Conservation (phyloP, 2,113 vertebrate genomes). For the Ammodytes dubius region DNA sequence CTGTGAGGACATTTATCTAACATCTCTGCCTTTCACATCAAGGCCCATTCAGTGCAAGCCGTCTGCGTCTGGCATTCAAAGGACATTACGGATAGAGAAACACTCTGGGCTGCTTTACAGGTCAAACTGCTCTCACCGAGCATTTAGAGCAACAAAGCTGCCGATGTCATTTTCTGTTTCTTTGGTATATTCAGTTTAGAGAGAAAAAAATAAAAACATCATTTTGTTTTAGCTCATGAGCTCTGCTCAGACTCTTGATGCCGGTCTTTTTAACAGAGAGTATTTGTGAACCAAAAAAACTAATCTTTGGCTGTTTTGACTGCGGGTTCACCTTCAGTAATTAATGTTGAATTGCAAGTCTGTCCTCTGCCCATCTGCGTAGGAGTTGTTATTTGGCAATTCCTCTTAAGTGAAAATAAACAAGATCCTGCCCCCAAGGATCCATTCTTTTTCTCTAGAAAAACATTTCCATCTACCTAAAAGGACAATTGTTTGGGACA, state of each 20-base stretch:
- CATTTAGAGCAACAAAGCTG: slow-evolving; percentile 67
- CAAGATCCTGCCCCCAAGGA: slow-evolving; percentile 31
- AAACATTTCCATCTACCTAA: slow-evolving; percentile 27
- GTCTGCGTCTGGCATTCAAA: slow-evolving; percentile 77
- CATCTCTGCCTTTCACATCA: slow-evolving; percentile 83
- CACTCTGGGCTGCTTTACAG: slow-evolving; percentile 60
- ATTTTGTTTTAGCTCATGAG: slow-evolving; percentile 33
- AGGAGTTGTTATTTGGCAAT: slow-evolving; percentile 62
- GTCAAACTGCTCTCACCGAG: slow-evolving; percentile 68
- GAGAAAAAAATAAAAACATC: slow-evolving; percentile 29
- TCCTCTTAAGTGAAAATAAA: slow-evolving; percentile 46
- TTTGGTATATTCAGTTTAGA: slow-evolving; percentile 28
- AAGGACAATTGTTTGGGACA: slow-evolving; percentile 15
- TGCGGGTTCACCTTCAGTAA: slow-evolving; percentile 73
- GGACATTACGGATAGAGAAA: slow-evolving; percentile 58
- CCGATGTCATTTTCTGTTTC: slow-evolving; percentile 40
- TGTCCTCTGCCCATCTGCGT: slow-evolving; percentile 55
- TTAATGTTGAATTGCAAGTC: slow-evolving; percentile 65
- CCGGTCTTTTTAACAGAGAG: slow-evolving; percentile 18
- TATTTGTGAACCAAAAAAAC: slow-evolving; percentile 49
- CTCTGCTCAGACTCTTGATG: slow-evolving; percentile 1
- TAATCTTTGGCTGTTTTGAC: slow-evolving; percentile 67
- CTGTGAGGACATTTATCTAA: slow-evolving; percentile 84
- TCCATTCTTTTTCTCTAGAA: slow-evolving; percentile 42
- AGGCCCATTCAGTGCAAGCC: slow-evolving; percentile 71